Percentiles rank a stretch among this genome's conserved stretches.
phyloP scores from a whole-genome alignment of 2,888 invertebrate species.

The Protodeltote pygarga region DNA sequence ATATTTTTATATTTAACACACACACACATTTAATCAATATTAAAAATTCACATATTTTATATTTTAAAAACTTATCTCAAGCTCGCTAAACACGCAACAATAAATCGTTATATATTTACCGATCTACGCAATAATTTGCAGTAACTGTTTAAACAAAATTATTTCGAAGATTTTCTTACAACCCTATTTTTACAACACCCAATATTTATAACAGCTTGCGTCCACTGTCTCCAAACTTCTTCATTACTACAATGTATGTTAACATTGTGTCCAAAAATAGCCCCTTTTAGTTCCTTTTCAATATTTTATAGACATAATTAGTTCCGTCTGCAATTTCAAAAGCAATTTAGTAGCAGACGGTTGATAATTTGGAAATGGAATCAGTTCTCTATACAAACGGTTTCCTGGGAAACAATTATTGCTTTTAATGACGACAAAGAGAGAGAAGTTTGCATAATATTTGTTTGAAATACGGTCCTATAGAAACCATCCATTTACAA shows the following conservation, averaged over 20 bases:
- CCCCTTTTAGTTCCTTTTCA: conserved; percentile 47
- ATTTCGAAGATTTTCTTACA: conserved; percentile 36
- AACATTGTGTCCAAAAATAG: conserved; percentile 48
- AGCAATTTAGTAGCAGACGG: conserved; percentile 26
- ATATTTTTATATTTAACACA: too few relatives aligned
- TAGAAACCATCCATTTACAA: too few relatives aligned
- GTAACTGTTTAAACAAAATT: too few relatives aligned
- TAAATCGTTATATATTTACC: neutral
- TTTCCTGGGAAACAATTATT: conserved; percentile 39
- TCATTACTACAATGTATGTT: conserved; percentile 66
- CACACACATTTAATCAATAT: too few relatives aligned
- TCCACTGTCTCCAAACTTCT: conserved; percentile 62
- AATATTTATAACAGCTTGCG: conserved; percentile 70
- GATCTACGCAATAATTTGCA: conserved; percentile 14
- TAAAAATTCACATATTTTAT: too few relatives aligned
- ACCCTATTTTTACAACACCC: conserved; percentile 62
- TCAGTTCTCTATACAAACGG: conserved; percentile 31
- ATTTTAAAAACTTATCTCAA: too few relatives aligned
- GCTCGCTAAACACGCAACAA: too few relatives aligned
- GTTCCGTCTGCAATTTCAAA: conserved; percentile 63
- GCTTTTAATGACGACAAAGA: conserved; percentile 23
- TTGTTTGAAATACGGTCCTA: too few relatives aligned
- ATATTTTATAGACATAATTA: conserved; percentile 65
- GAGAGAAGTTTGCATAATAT: conserved; percentile 43
- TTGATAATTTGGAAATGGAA: conserved; percentile 39